Evolutionary conservation across 2,113 vertebrate genomes (phyloP).

Genomic region (Holacanthus passer): DNA sequence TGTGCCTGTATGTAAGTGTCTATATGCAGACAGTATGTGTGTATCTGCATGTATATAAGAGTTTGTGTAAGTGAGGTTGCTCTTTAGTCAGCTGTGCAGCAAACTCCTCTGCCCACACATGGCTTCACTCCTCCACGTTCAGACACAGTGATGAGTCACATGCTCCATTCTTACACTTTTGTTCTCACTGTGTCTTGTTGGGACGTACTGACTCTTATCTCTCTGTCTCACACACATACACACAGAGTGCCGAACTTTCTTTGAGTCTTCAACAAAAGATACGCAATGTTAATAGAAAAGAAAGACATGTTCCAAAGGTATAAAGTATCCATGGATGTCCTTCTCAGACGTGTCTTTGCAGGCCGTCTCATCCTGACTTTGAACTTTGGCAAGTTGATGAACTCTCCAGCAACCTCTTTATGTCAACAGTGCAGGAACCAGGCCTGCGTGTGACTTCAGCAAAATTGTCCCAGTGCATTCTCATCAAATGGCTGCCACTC

Average conservation of each 20-base stretch:
- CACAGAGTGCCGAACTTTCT: constrained; percentile 10
- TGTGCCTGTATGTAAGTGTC: not conserved
- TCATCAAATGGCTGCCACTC: constrained; percentile 72
- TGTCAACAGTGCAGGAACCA: constrained; percentile 69
- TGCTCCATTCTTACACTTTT: constrained; percentile 83
- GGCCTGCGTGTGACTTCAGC: constrained; percentile 71
- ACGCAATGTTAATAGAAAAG: not conserved
- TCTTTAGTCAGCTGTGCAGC: constrained; percentile 77
- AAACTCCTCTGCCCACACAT: constrained; percentile 77
- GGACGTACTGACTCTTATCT: constrained; percentile 72
- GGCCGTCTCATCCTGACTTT: constrained; percentile 36
- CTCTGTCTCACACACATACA: constrained; percentile 42
- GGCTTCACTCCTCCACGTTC: constrained; percentile 79
- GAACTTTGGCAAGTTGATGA: constrained; percentile 66
- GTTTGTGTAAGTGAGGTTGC: constrained; percentile 69
- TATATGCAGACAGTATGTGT: constrained; percentile 7
- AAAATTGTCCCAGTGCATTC: constrained; percentile 74
- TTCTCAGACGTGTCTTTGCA: constrained; percentile 14
- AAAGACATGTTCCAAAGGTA: constrained; percentile 25
- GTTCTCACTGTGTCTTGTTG: constrained; percentile 77
- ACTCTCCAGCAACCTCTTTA: constrained; percentile 68
- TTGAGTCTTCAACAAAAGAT: constrained; percentile 14
- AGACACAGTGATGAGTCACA: constrained; percentile 85
- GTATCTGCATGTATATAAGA: constrained; percentile 45
- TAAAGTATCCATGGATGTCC: not conserved